Conservation (phyloP, 2,888 invertebrate species). For the Xanthorhoe designata region DNA sequence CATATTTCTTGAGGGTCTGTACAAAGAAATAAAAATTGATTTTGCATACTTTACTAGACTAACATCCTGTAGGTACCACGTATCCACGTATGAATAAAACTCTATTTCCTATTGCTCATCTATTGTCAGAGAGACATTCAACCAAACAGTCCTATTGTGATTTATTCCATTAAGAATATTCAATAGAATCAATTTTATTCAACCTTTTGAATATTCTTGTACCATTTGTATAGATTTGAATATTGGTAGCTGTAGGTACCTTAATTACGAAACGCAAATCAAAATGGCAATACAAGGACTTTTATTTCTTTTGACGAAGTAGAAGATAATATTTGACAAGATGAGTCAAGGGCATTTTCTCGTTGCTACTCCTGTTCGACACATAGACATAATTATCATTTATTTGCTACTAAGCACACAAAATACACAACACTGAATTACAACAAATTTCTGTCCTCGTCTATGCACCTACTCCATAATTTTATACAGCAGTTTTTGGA, state of each 20-base stretch:
- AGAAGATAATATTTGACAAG: too few species aligned
- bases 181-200: constrained; percentile 8
- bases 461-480: too few species aligned
- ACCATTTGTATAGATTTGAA: neutral
- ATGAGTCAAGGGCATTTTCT: too few species aligned
- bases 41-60: neutral
- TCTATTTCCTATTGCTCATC: constrained; percentile 38
- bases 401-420: too few species aligned
- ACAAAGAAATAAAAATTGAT: neutral
- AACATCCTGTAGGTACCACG: constrained; percentile 4
- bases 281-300: neutral
- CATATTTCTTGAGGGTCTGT: too few species aligned
- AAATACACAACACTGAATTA: too few species aligned
- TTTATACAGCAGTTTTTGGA: too few species aligned
- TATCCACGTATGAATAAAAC: constrained; percentile 22
- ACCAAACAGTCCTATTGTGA: constrained; percentile 29
- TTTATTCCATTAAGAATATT: constrained; percentile 18
- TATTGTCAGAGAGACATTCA: constrained; percentile 37
- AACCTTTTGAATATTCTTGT: neutral
- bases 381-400: too few species aligned
- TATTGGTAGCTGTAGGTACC: neutral
- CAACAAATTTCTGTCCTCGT: too few species aligned
- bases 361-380: too few species aligned
- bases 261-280: neutral
- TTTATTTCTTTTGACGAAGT: neutral